A percentile compares a stretch with the other conserved stretches of the same genome.
These are phyloP conservation scores for Vulpes lagopus DNA, from an alignment of 2,113 vertebrate genomes.

Conservation along the genomic window DNA sequence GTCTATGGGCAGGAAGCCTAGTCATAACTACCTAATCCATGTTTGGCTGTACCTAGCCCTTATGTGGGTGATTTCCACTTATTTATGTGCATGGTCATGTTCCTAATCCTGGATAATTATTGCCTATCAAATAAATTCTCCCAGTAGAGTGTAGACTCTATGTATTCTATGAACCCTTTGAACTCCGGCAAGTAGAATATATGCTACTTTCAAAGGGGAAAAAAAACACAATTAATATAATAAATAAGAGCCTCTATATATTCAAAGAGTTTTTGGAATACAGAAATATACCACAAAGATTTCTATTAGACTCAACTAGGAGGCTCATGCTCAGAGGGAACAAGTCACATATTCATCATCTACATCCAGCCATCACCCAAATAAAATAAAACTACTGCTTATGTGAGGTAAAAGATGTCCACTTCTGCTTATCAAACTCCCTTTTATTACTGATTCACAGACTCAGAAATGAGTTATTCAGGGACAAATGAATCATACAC, in stretches of 20 bases:
- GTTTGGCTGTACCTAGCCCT: neutral
- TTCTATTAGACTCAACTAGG: neutral
- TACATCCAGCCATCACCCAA: neutral
- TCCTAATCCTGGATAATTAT: neutral
- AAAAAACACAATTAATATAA: neutral
- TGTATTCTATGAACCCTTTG: too few relatives aligned
- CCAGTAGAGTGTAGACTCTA: neutral
- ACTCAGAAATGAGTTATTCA: neutral
- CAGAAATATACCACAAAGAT: neutral
- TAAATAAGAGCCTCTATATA: neutral
- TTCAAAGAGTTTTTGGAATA: slow-evolving; percentile 13
- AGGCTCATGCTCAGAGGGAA: neutral
- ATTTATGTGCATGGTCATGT: neutral
- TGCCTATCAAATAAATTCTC: neutral
- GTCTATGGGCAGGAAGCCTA: neutral
- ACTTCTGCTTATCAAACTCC: neutral
- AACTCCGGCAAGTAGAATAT: neutral
- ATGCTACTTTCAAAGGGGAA: neutral
- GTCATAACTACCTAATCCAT: neutral
- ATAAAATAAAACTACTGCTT: neutral
- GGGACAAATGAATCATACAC: neutral
- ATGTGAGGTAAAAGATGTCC: neutral
- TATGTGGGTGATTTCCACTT: neutral
- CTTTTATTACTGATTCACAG: neutral
- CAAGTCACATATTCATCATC: neutral